phyloP scores from a whole-genome alignment of 1,140 invertebrate species.

The Aphelenchoides fujianensis region DNA sequence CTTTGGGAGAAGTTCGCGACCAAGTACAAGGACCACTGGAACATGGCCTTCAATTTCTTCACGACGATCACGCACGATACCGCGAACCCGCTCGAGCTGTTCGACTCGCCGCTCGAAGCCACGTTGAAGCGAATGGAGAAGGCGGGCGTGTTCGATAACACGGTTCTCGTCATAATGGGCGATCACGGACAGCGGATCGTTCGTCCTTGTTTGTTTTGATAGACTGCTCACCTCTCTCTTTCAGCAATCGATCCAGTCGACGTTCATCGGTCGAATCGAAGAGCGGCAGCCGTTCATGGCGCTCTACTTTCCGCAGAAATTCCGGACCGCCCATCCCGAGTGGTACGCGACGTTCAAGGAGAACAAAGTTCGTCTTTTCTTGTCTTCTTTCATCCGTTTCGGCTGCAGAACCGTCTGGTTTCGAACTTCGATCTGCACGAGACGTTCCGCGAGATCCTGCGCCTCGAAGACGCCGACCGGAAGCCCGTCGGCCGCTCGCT shows the following conservation, averaged over 20 bases:
- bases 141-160: constrained; percentile 61
- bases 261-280: constrained; percentile 53
- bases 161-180: constrained; percentile 63
- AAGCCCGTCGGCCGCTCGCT: background rate
- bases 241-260: constrained; percentile 40
- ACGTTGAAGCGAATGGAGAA: background rate
- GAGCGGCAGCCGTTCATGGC: constrained; percentile 59
- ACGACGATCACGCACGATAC: constrained; percentile 11
- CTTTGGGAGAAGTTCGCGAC: constrained; percentile 5
- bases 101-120: background rate
- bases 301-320: constrained; percentile 43
- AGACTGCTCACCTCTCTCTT: no score
- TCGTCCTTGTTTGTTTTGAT: no score
- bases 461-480: background rate
- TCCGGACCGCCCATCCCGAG: constrained; percentile 36
- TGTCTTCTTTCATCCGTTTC: no score
- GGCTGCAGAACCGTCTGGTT: constrained; percentile 35
- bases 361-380: background rate
- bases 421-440: constrained; percentile 57
- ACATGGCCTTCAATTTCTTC: background rate
- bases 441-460: constrained; percentile 25
- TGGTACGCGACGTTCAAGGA: background rate
- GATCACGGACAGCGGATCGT: no score
- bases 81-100: background rate
- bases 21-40: background rate